These are phyloP conservation scores for Xanthorhoe spadicearia DNA, from an alignment of 2,888 invertebrate species.

Conservation along the genomic window DNA sequence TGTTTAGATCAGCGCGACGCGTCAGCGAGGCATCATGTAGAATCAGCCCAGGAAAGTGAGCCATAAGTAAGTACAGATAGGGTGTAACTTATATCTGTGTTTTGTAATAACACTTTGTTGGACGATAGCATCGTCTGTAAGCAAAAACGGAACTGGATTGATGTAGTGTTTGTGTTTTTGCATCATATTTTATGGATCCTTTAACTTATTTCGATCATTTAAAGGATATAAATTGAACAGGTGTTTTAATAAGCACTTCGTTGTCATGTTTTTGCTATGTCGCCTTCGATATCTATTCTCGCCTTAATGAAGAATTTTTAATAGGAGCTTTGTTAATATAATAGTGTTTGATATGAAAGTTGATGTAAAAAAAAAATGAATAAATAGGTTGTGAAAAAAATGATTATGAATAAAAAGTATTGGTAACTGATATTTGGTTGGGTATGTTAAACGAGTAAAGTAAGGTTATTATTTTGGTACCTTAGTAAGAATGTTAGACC, in stretches of 20 bases:
- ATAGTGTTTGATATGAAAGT: too few relatives aligned
- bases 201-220: constrained; percentile 34
- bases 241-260: constrained; percentile 18
- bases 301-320: background rate
- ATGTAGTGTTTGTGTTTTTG: constrained; percentile 47
- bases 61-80: constrained; percentile 12
- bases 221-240: constrained; percentile 19
- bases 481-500: too few relatives aligned
- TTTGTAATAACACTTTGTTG: constrained; percentile 57
- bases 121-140: constrained; percentile 57
- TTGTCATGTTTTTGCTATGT: constrained; percentile 13
- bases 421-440: too few relatives aligned
- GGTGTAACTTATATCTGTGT: constrained; percentile 15
- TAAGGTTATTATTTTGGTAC: too few relatives aligned
- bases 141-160: constrained; percentile 57
- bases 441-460: too few relatives aligned
- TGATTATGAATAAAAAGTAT: too few relatives aligned
- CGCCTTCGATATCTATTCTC: background rate
- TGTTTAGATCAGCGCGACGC: constrained; percentile 61
- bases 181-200: constrained; percentile 37
- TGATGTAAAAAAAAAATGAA: too few relatives aligned
- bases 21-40: constrained; percentile 48
- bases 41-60: constrained; percentile 33
- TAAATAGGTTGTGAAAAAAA: too few relatives aligned
- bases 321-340: background rate